phyloP scores from a whole-genome alignment of 2,797 vertebrate species.

The Heterohyrax brucei region DNA sequence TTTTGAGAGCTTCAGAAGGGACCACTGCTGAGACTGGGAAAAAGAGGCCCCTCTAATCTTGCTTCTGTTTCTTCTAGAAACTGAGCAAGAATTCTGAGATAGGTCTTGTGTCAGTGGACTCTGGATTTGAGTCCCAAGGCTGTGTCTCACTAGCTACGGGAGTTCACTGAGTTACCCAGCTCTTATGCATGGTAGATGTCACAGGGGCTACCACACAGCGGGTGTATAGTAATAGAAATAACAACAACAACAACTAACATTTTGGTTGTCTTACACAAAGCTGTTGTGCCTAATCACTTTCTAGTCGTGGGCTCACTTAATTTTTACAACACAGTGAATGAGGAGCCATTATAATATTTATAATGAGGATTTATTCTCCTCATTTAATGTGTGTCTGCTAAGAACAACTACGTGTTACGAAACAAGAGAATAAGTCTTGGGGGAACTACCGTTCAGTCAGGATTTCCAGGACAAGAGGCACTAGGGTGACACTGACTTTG shows the following conservation, averaged over 20 bases:
- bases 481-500: too few species aligned
- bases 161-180: background rate
- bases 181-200: rapidly evolving
- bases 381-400: rapidly evolving
- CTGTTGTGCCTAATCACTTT: rapidly evolving
- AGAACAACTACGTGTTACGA: rapidly evolving
- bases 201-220: rapidly evolving
- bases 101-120: background rate
- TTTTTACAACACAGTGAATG: background rate
- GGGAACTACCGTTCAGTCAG: background rate
- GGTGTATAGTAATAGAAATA: rapidly evolving
- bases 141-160: background rate
- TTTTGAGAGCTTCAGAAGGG: background rate
- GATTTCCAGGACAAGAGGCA: background rate
- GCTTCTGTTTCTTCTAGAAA: background rate
- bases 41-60: rapidly evolving
- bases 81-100: background rate
- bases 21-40: background rate
- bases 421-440: background rate
- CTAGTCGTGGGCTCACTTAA: background rate
- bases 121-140: background rate
- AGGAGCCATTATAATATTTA: too few species aligned
- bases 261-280: rapidly evolving
- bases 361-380: background rate
- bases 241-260: too few species aligned